Percentiles rank a stretch among this genome's conserved stretches.
These are phyloP conservation scores for Xestia sexstrigata DNA, from an alignment of 2,888 invertebrate genomes.

Conservation along the genomic window DNA sequence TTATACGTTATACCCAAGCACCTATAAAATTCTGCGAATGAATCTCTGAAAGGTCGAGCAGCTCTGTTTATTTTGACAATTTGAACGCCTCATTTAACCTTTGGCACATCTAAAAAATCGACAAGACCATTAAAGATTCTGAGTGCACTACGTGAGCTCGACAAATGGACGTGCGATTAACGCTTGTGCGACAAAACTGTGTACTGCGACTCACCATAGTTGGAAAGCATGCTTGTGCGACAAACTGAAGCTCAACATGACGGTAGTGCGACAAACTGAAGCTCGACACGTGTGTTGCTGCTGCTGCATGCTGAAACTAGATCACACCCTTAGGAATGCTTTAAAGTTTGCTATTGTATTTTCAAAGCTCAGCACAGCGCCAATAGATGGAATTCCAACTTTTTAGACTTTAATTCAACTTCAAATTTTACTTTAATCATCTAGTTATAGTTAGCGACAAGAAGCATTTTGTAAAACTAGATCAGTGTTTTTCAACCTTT, in stretches of 20 bases:
- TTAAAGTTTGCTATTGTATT: background rate
- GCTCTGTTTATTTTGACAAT: conserved; percentile 32
- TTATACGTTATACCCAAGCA: background rate
- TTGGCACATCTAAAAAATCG: conserved; percentile 36
- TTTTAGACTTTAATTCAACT: background rate
- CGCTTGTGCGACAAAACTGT: background rate
- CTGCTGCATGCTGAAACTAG: background rate
- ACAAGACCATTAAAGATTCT: conserved; percentile 16
- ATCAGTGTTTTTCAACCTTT: too few species aligned
- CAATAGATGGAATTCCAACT: background rate
- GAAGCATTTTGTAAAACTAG: too few species aligned
- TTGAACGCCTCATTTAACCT: conserved; percentile 18
- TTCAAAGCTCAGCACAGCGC: background rate
- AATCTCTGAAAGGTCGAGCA: conserved; percentile 6
- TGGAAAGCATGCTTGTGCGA: background rate
- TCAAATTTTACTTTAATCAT: background rate
- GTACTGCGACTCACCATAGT: background rate
- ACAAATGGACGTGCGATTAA: background rate
- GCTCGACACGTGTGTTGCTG: background rate
- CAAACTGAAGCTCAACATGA: background rate
- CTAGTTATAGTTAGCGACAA: background rate
- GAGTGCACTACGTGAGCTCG: background rate
- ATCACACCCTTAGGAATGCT: background rate
- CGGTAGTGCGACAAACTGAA: background rate
- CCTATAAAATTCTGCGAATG: background rate